Evolutionary conservation across 2,888 invertebrate genomes (phyloP).

Genomic region (Meta bourneti): DNA sequence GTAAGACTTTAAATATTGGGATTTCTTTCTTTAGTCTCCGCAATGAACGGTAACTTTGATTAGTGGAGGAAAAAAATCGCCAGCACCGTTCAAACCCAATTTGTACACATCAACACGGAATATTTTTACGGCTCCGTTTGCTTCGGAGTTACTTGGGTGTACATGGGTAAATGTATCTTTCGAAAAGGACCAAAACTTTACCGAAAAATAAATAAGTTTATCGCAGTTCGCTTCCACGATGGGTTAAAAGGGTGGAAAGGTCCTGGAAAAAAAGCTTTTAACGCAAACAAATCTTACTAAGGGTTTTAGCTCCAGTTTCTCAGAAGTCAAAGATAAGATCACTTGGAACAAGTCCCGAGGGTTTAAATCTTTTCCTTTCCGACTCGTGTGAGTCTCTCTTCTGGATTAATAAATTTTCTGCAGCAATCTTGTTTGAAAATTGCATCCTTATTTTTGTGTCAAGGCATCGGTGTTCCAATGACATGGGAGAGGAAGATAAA

Average conservation of each 20-base stretch:
- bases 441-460: slow-evolving; percentile 40
- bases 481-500: slow-evolving; percentile 8
- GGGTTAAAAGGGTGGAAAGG: slow-evolving; percentile 64
- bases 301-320: slow-evolving; percentile 42
- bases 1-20: slow-evolving; percentile 75
- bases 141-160: slow-evolving; percentile 70
- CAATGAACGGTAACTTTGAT: slow-evolving; percentile 74
- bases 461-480: not conserved
- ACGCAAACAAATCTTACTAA: slow-evolving; percentile 68
- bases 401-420: slow-evolving; percentile 44
- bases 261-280: slow-evolving; percentile 59
- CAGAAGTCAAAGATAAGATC: slow-evolving; percentile 50
- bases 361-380: slow-evolving; percentile 44
- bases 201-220: slow-evolving; percentile 73
- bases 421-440: slow-evolving; percentile 40
- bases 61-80: slow-evolving; percentile 48
- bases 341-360: slow-evolving; percentile 39
- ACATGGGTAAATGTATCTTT: slow-evolving; percentile 73
- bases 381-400: slow-evolving; percentile 28
- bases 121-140: slow-evolving; percentile 64
- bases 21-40: slow-evolving; percentile 70
- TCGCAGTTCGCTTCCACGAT: slow-evolving; percentile 56
- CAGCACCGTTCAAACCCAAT: slow-evolving; percentile 63
- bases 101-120: slow-evolving; percentile 72
- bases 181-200: slow-evolving; percentile 64